Evolutionary conservation across 1,140 invertebrate genomes (phyloP).

Genomic region (Diorhabda sublineata): DNA sequence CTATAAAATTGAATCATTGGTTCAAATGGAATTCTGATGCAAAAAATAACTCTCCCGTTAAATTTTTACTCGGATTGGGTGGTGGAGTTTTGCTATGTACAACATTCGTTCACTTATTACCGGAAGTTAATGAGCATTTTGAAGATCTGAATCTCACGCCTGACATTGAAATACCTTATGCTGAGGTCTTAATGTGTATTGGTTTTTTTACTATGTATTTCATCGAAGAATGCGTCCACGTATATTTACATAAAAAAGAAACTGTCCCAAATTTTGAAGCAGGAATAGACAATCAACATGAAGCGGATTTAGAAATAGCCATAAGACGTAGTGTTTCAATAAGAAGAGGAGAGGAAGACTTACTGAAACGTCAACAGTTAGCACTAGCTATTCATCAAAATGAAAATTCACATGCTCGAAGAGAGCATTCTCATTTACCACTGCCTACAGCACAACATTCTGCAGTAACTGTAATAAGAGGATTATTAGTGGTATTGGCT

Average conservation of each 20-base stretch:
- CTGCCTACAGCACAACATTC: conserved; percentile 32
- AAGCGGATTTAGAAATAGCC: background rate
- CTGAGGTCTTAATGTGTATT: conserved; percentile 65
- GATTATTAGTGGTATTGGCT: conserved; percentile 77
- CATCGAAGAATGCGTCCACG: conserved; percentile 76
- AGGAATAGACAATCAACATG: background rate
- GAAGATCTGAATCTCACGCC: conserved; percentile 54
- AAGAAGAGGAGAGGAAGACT: conserved; percentile 31
- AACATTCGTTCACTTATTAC: conserved; percentile 84
- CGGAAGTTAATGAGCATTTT: conserved; percentile 75
- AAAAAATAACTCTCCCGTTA: conserved; percentile 50
- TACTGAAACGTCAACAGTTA: background rate
- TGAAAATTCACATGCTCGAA: conserved; percentile 39
- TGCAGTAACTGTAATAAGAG: conserved; percentile 63
- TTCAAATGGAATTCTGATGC: conserved; percentile 54
- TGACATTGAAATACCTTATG: conserved; percentile 59
- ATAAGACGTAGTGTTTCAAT: conserved; percentile 38
- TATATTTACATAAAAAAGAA: conserved; percentile 56
- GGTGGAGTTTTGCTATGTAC: conserved; percentile 88
- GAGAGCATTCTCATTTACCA: conserved; percentile 47
- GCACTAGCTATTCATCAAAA: background rate
- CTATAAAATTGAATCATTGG: conserved; percentile 61
- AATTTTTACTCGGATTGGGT: conserved; percentile 76
- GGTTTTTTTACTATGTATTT: conserved; percentile 85
- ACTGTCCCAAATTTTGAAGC: conserved; percentile 31